Base-by-base conservation (phyloP, 2,113 vertebrate species). In the Canis aureus region DNA sequence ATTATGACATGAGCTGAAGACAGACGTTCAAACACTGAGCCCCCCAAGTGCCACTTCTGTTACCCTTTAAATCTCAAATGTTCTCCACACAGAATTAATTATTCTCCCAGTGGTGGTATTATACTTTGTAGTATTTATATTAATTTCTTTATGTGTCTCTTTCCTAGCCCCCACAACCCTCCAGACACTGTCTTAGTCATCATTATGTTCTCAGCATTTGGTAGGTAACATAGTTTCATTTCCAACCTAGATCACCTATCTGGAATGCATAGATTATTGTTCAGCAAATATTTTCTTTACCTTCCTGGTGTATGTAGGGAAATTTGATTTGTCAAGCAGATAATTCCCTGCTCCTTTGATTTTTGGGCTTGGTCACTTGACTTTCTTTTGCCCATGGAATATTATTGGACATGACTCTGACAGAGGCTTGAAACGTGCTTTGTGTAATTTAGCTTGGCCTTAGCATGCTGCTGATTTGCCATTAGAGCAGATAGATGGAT, bases 171-270 rank as follows among this genome's bases (percentile, higher is more conserved):
- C 8, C 17, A 64, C 20, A 9, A 38, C 53, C 15, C 3, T 87
- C 43, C 27, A 60, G 20, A 43, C 25, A 51, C 5, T 74, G 8
- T 80, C 23, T 83, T 49, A 86, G 27, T 57, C 60, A 94, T 43
- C 19, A 20, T 73, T 90, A 60, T 88, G 15, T 96, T 59, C 25
- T 55, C 9, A 79, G n/a, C 27, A 84, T 35, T 16, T 4, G 38
- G 13, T 38, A 89, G 11, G 35, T 17, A 76, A 80, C 55, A 85
- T 96, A 71, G 12, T 82, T 97, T 94, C 38, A 9, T 84, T 89
- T 84, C 9, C 79, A 16, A 89, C 17, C 59, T 25, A 62, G 35
- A 74, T 67, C 22, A 89, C 8, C 6, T 92, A 17, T 57, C 43
- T 62, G 69, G 35, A 69, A 3, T 43, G 11, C 81, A 2, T 35